A percentile compares a stretch with the other conserved stretches of the same genome.
phyloP scores from a whole-genome alignment of 2,113 vertebrate genomes.

The Halichoerus grypus region DNA sequence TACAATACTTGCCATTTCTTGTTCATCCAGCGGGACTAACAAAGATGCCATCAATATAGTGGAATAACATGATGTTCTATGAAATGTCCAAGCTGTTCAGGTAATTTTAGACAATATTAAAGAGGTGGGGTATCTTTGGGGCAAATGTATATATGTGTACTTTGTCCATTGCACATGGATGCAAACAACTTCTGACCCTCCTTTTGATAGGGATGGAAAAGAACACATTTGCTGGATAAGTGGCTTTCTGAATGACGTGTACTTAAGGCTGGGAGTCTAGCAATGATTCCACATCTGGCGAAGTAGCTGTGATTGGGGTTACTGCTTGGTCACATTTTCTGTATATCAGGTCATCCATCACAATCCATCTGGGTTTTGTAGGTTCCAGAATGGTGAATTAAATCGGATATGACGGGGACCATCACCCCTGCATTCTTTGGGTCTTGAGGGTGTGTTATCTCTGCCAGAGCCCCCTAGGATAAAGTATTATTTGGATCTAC shows the following conservation, averaged over 20 bases:
- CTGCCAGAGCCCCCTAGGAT: not conserved
- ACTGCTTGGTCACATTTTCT: not conserved
- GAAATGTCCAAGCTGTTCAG: not conserved
- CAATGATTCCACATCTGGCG: not conserved
- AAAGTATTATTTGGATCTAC: conserved; percentile 56
- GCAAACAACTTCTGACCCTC: not conserved
- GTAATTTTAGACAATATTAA: not conserved
- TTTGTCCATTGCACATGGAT: not conserved
- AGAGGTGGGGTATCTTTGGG: not conserved
- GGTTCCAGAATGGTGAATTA: not conserved
- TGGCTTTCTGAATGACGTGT: not conserved
- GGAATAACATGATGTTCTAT: not conserved
- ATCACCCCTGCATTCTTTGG: not conserved
- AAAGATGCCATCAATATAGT: not conserved
- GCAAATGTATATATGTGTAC: not conserved
- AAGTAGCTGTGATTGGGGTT: not conserved
- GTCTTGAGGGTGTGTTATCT: conserved; percentile 2
- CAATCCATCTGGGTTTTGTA: not conserved
- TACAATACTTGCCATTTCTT: not conserved
- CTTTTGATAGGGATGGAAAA: not conserved
- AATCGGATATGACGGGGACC: not conserved
- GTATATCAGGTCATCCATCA: not conserved
- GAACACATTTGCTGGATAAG: not conserved
- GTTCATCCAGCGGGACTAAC: not conserved
- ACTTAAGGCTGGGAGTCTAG: not conserved